Conservation (phyloP, 1,140 invertebrate species). For the Bemisia tabaci region DNA sequence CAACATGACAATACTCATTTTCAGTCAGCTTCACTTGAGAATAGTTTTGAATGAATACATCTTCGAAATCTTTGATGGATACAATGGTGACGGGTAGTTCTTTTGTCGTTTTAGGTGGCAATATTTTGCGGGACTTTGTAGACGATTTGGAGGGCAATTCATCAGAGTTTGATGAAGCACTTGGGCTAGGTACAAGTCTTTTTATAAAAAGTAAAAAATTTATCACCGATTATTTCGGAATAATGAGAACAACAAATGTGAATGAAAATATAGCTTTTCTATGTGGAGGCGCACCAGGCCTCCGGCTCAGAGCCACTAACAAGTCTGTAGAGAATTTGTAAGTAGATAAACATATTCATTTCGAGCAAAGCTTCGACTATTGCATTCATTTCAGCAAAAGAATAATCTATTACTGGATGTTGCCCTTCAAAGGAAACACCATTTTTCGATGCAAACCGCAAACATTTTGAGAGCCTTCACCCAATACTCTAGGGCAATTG, state of each 20-base stretch:
- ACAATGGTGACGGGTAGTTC: background rate
- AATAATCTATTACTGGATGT: background rate
- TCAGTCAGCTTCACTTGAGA: background rate
- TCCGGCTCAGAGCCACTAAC: background rate
- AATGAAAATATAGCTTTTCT: background rate
- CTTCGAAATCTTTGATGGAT: background rate
- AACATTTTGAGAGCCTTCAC: background rate
- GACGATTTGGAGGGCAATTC: background rate
- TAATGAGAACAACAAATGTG: background rate
- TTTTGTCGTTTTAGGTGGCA: background rate
- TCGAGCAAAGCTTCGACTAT: background rate
- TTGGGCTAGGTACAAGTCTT: too few species aligned
- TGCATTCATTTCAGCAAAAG: background rate
- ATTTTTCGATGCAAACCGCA: background rate
- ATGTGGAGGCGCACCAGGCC: background rate
- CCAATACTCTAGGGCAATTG: background rate
- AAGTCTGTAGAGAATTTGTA: background rate
- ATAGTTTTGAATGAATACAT: background rate
- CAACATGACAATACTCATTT: background rate
- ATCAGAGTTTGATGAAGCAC: too few species aligned
- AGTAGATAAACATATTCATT: background rate
- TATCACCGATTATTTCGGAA: background rate
- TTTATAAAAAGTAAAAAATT: background rate
- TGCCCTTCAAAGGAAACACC: background rate
- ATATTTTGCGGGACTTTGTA: background rate